Evolutionary conservation across 2,113 vertebrate genomes (phyloP).

Genomic region (Ciconia boyciana): DNA sequence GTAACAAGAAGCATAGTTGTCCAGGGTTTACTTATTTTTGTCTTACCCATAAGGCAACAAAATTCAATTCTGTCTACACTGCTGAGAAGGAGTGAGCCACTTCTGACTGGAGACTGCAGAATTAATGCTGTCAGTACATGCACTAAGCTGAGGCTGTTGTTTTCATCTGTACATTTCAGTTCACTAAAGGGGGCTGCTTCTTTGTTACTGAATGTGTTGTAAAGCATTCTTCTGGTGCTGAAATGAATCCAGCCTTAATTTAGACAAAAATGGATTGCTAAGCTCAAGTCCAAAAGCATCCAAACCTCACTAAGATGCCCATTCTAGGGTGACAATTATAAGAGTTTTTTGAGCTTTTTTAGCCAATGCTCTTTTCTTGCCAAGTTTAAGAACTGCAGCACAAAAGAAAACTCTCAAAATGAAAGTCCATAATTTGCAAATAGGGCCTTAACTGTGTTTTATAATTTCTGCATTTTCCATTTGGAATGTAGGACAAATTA

Average conservation of each 20-base stretch:
- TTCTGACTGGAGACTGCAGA: not conserved
- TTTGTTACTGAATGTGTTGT: not conserved
- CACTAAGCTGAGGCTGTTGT: not conserved
- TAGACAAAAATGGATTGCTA: not conserved
- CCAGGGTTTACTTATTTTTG: not conserved
- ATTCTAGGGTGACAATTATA: not conserved
- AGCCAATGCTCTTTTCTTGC: not conserved
- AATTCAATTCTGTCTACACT: not conserved
- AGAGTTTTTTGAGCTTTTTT: not conserved
- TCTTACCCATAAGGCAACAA: not conserved
- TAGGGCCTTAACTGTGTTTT: not conserved
- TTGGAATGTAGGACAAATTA: not conserved
- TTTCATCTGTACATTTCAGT: not conserved
- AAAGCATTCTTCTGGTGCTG: not conserved
- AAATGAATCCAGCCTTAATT: not conserved
- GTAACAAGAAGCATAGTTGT: not conserved
- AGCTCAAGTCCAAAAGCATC: not conserved
- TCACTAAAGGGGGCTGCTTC: not conserved
- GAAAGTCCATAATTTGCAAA: not conserved
- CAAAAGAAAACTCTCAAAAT: not conserved
- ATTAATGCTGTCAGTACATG: not conserved
- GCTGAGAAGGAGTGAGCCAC: not conserved
- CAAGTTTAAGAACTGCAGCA: not conserved
- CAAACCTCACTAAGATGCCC: not conserved
- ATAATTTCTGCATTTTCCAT: not conserved